phyloP scores from a whole-genome alignment of 2,888 invertebrate species.

The Epinotia brunnichana region DNA sequence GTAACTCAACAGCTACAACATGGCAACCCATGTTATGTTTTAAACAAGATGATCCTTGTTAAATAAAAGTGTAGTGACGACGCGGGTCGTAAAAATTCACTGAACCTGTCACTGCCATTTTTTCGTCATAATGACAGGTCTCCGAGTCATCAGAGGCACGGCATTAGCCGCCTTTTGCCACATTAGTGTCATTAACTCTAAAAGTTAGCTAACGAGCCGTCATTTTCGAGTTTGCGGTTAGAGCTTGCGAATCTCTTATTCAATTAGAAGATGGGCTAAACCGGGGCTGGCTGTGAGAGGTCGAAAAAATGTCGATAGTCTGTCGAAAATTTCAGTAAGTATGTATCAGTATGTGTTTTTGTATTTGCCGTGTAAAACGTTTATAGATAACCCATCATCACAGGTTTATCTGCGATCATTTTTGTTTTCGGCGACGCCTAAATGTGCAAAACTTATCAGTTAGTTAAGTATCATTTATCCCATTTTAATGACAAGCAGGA shows the following conservation, averaged over 20 bases:
- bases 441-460: too few species aligned
- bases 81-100: background rate
- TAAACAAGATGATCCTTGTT: background rate
- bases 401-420: background rate
- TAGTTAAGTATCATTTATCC: too few species aligned
- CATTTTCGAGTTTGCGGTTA: slow-evolving; percentile 68
- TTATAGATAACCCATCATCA: too few species aligned
- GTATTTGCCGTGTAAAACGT: too few species aligned
- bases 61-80: background rate
- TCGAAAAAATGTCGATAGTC: slow-evolving; percentile 15
- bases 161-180: slow-evolving; percentile 46
- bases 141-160: slow-evolving; percentile 29
- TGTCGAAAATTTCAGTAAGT: background rate
- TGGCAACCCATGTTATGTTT: too few species aligned
- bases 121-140: slow-evolving; percentile 18
- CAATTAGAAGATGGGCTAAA: slow-evolving; percentile 56
- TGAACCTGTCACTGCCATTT: slow-evolving; percentile 1
- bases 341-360: background rate
- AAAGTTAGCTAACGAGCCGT: slow-evolving; percentile 45
- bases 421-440: background rate
- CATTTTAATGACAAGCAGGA: too few species aligned
- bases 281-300: background rate
- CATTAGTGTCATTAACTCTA: slow-evolving; percentile 40
- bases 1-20: too few species aligned
- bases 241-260: slow-evolving; percentile 67